phyloP scores from a whole-genome alignment of 35 echinoderm and acorn worm genomes.

The Apostichopus parvimensis region DNA sequence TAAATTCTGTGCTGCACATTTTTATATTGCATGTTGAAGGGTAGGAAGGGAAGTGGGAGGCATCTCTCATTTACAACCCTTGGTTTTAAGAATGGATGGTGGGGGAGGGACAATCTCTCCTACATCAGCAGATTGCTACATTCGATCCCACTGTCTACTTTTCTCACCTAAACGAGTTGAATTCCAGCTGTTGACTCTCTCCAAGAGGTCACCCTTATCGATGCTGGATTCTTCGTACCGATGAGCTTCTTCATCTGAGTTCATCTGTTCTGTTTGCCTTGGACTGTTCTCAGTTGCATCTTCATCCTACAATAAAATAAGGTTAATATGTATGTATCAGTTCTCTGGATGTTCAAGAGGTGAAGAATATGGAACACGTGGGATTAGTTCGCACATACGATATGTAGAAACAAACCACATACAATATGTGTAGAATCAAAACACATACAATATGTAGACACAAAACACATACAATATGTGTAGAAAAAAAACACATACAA shows the following conservation, averaged over 20 bases:
- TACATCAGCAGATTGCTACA: too few relatives aligned
- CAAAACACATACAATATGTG: background rate
- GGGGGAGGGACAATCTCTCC: too few relatives aligned
- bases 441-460: background rate
- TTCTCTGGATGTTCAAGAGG: background rate
- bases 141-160: too few relatives aligned
- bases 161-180: slow-evolving; percentile 82
- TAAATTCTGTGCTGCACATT: too few relatives aligned
- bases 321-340: background rate
- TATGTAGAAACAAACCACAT: background rate
- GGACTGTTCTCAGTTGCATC: background rate
- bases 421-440: background rate
- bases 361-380: too few relatives aligned
- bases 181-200: slow-evolving; percentile 91
- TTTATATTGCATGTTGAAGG: too few relatives aligned
- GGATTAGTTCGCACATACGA: background rate
- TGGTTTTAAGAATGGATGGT: too few relatives aligned
- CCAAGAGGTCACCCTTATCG: slow-evolving; percentile 31
- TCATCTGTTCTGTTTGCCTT: background rate
- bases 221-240: slow-evolving; percentile 19
- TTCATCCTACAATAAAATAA: background rate
- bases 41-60: too few relatives aligned
- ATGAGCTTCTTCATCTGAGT: slow-evolving; percentile 9
- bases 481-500: background rate
- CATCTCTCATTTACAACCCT: too few relatives aligned